Evolutionary conservation across 2,797 vertebrate species (phyloP), one percentile per base, ranked within the genome.

Genomic region (Pagetopsis macropterus): DNA sequence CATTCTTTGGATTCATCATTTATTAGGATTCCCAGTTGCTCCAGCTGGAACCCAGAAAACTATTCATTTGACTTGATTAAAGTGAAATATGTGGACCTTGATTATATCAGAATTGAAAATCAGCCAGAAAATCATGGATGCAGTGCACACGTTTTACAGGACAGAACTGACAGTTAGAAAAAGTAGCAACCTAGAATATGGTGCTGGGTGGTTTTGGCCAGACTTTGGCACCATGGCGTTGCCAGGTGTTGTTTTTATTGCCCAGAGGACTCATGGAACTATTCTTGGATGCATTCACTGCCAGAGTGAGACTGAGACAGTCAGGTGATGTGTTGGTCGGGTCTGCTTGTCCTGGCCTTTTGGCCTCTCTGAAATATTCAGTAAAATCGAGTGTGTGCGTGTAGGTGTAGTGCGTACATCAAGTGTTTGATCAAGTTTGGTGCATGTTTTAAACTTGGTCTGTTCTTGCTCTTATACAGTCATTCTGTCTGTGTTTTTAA

Each of bases 201-300:
- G 33, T 37, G 33, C 33, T 33, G 33, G 5, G 33, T 33, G 33
- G 33, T 33, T 33, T 33, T 33, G 33, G 33, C 33, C 48, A 23
- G 48, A 23, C 40, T 21, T 54, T 16, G 23, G 33, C 19, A 11
- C n/a, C 13, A 3, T 4, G 9, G 21, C n/a, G 37, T 41, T 1
- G 3, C 23, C 3, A 16, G 21, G 12, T 19, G n/a, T 54, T 23
- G 23, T 19, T 50, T 57, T 23, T 14, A 19, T 23, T 59, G 14
- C 41, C 27, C 27, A 27, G 27, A 27, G 6, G 6, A 31, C 37
- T 15, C 5, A 27, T 45, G 5, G 41, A 37, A 7, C 5, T 68
- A 12, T 49, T 67, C 63, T 59, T 52, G 11, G 15, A 56, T 51
- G 21, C 41, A 27, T 67, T 75, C 15, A 23, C 17, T 45, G 62